Evolutionary conservation across 2,797 vertebrate genomes (phyloP).

Genomic region (Fundulus diaphanus): DNA sequence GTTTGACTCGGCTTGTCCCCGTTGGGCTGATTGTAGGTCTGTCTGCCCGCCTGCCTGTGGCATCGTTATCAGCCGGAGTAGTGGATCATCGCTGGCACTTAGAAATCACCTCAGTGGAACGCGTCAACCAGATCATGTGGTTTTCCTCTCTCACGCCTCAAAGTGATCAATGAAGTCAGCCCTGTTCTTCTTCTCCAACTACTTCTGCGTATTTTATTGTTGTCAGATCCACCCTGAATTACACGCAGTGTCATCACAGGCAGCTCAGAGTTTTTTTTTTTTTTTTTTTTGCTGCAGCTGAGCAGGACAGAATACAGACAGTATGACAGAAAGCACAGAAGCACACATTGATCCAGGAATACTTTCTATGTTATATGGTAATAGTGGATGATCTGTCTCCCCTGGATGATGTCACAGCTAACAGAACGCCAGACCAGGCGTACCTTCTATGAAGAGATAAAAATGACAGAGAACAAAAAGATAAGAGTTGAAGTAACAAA

Average conservation of each 20-base stretch:
- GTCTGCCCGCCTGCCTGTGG: background rate
- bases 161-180: background rate
- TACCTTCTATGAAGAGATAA: too few species aligned
- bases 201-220: background rate
- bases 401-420: too few species aligned
- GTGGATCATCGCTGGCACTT: background rate
- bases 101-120: background rate
- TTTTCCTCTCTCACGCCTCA: background rate
- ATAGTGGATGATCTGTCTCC: too few species aligned
- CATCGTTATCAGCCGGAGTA: background rate
- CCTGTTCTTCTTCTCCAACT: background rate
- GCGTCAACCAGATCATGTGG: background rate
- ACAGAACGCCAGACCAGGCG: too few species aligned
- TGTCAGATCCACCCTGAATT: background rate
- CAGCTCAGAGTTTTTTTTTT: too few species aligned
- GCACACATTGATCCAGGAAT: too few species aligned
- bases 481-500: too few species aligned
- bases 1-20: background rate
- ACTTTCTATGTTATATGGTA: too few species aligned
- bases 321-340: too few species aligned
- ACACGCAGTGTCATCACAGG: background rate
- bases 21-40: background rate
- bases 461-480: too few species aligned
- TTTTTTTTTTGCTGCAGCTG: background rate
- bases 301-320: too few species aligned